Conservation (phyloP, 1,140 invertebrate species). For the Brachionus asplanchnoidis region DNA sequence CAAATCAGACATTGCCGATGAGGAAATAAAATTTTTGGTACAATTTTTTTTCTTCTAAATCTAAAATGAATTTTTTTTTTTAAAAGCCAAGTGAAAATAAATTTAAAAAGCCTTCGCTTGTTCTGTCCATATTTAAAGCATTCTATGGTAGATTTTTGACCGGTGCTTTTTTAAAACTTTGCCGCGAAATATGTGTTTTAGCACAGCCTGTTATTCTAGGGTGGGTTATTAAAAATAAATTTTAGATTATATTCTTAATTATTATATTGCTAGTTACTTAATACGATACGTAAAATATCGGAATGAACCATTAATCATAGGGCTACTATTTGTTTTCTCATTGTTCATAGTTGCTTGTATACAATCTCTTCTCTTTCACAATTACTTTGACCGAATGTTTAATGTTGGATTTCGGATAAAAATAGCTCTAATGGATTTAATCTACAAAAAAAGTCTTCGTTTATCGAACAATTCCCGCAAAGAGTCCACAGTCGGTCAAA, state of each 20-base stretch:
- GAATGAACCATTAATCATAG: constrained; percentile 64
- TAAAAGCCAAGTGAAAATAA: background rate
- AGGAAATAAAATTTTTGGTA: background rate
- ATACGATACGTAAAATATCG: constrained; percentile 8
- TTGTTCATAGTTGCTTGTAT: constrained; percentile 73
- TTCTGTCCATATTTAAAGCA: background rate
- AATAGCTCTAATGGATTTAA: constrained; percentile 81
- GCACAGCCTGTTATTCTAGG: background rate
- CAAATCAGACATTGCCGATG: background rate
- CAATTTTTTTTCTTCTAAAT: background rate
- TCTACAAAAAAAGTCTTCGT: constrained; percentile 71
- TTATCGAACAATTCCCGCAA: constrained; percentile 51
- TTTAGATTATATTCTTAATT: background rate
- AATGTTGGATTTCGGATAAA: constrained; percentile 82
- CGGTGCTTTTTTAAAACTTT: constrained; percentile 12
- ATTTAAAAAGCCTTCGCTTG: background rate
- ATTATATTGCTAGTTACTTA: background rate
- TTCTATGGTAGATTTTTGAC: constrained; percentile 7
- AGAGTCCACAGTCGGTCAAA: constrained; percentile 61
- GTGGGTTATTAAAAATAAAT: background rate
- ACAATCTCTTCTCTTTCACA: constrained; percentile 75
- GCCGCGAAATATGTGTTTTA: background rate
- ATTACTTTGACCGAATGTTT: constrained; percentile 54
- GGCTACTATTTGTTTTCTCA: constrained; percentile 70
- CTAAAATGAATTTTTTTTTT: background rate